Evolutionary conservation across 1,140 invertebrate genomes (phyloP).

Genomic region (Nasonia vitripennis): DNA sequence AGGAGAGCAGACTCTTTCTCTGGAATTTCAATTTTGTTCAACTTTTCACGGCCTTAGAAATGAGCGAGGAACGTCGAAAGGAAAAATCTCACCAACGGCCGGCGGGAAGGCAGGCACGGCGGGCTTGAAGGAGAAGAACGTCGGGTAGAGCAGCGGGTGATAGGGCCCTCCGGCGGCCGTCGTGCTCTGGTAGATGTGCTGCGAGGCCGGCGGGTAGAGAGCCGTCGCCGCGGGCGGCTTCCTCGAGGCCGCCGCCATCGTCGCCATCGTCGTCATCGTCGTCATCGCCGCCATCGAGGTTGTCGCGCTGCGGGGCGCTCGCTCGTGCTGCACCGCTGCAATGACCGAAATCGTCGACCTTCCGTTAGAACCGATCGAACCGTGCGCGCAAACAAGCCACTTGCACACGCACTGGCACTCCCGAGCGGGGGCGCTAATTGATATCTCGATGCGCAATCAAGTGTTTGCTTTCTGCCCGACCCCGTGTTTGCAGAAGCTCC

Average conservation of each 20-base stretch:
- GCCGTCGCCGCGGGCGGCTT: constrained; percentile 47
- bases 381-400: neutral
- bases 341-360: neutral
- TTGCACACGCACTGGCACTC: too few species aligned
- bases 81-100: constrained; percentile 38
- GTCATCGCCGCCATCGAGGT: constrained; percentile 70
- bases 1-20: too few species aligned
- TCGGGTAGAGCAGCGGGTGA: constrained; percentile 73
- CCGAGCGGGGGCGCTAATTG: constrained; percentile 65
- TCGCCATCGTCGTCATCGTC: too few species aligned
- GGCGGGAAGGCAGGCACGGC: constrained; percentile 66
- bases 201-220: constrained; percentile 62
- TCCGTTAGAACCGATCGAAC: neutral
- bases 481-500: constrained; percentile 69
- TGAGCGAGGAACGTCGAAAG: too few species aligned
- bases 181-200: constrained; percentile 37
- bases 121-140: constrained; percentile 73
- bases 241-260: constrained; percentile 54
- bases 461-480: constrained; percentile 70
- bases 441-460: constrained; percentile 71
- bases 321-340: constrained; percentile 92
- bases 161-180: constrained; percentile 62
- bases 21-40: too few species aligned
- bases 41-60: too few species aligned
- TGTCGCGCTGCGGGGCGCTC: constrained; percentile 82